Base-by-base conservation (phyloP, 2,113 vertebrate genomes). In the Macquaria australasica region DNA sequence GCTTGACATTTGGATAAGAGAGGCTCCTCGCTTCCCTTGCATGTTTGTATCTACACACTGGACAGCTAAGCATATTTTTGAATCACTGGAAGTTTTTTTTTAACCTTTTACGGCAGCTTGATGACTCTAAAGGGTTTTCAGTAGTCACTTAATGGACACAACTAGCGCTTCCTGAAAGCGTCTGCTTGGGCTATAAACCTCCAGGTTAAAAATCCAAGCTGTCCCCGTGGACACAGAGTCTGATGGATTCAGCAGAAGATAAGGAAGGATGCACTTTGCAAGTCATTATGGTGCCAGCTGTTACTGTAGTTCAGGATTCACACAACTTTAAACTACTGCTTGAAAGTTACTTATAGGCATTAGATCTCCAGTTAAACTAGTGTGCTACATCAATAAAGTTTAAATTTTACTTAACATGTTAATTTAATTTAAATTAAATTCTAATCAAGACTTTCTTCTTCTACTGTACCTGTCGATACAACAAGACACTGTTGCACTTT, bases 201-300 rank as follows among this genome's bases (percentile, higher is more conserved):
- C 21, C 14, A 58, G n/a, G 25, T 23, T 60, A 11, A 16, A 10
- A 34, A 15, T 14, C 37, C 9, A 50, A 5, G 4, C 51, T 56
- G n/a, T 25, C n/a, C n/a, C 7, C 0, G 63, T 28, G 28, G 68
- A 73, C 20, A 10, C 11, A 9, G 9, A 23, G 28, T 76, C 50
- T 72, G 77, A 83, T 90, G 73, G 62, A 43, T 74, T 58, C 62
- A 71, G 25, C 73, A 77, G 77, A 76, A 15, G n/a, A 79, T 3
- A 34, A 75, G 37, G 56, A 74, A 77, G 58, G 68, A 74, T 73
- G 41, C 58, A 34, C 45, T n/a, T 14, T 23, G 20, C 16, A 11
- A 8, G 31, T 48, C 11, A 34, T 55, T 66, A 60, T 0, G 15
- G 0, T 4, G 51, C 63, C 16, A 84, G 69, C 56, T 82, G 78